phyloP scores from a whole-genome alignment of 2,888 invertebrate genomes.

The Platycheirus rosarum region DNA sequence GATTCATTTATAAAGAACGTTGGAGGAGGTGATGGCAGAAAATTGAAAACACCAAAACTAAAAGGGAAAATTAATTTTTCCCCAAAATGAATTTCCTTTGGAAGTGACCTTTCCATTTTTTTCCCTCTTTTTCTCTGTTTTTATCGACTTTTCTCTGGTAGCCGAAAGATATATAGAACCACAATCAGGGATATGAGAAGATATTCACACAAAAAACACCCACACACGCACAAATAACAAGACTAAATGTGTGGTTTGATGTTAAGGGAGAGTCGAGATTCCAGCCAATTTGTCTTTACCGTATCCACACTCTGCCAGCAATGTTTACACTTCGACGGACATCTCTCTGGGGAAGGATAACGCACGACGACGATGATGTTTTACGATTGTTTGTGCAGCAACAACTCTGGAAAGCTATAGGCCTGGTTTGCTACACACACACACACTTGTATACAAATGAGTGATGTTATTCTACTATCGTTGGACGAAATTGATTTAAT shows the following conservation, averaged over 20 bases:
- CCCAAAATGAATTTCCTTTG: conserved; percentile 48
- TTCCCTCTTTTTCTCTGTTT: too few species aligned
- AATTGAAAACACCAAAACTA: conserved; percentile 36
- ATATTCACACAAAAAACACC: conserved; percentile 1
- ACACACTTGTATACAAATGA: too few species aligned
- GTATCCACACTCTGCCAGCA: conserved; percentile 32
- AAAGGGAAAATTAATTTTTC: conserved; percentile 51
- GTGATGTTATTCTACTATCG: background rate
- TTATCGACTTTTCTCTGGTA: background rate
- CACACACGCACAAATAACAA: background rate
- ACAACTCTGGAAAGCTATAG: background rate
- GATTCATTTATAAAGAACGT: background rate
- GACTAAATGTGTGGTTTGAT: conserved; percentile 15
- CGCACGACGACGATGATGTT: conserved; percentile 23
- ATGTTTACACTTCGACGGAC: conserved; percentile 59
- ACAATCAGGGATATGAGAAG: background rate
- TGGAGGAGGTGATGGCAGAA: background rate
- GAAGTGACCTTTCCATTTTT: conserved; percentile 50
- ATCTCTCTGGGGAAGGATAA: conserved; percentile 33
- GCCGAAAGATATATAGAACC: conserved; percentile 8
- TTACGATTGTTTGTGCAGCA: conserved; percentile 12
- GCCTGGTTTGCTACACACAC: too few species aligned
- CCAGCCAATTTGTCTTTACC: conserved; percentile 61
- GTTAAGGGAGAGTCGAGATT: conserved; percentile 39
- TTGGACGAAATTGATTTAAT: conserved; percentile 61